Base-by-base conservation (phyloP, 2,888 invertebrate species). In the Chloroclystis v-ata region DNA sequence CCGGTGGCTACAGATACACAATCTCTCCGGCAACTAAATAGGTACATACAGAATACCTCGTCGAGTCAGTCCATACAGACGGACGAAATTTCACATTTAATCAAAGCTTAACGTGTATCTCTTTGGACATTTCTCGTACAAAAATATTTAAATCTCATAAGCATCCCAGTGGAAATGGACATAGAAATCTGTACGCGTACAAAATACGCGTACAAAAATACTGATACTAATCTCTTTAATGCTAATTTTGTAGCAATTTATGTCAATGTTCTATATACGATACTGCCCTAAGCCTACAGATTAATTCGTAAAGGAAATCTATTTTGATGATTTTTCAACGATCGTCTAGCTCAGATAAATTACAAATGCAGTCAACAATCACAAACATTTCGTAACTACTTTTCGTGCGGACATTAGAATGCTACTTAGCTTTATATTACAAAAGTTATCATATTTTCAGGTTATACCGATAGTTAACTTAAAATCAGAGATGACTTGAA, bases 71-170 rank as follows among this genome's bases (percentile, higher is more conserved):
- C 40, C 37, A 25, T 35, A 11, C 37, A 45, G 45, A 28, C 43
- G 37, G 45, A 37, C 40, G 28, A 42, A 10, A 12, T 28, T 26
- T 29, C 26, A 43, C 9, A 32, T 40, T 40, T 28, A 28, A 45
- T 52, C 45, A 45, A 43, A 37, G 30, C 25, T 44, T 38, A 47
- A 44, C 25, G 26, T 28, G 33, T 38, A 41, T 29, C 35, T 47
- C 28, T 45, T 42, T 47, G 37, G 47, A 49, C 42, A 47, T 43
- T 43, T 33, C 25, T 32, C 28, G 14, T 54, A 50, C 26, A 54
- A 54, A 50, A 54, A 54, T 54, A 54, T 50, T 41, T 45, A 1
- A 7, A 47, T 41, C 35, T 40, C 42, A 45, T 43, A 30, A 8
- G 30, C 37, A 37, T 9, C 37, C 35, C 13, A 43, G 24, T 37